phyloP scores from a whole-genome alignment of 2,113 vertebrate species.

The Bathybates hornii region DNA sequence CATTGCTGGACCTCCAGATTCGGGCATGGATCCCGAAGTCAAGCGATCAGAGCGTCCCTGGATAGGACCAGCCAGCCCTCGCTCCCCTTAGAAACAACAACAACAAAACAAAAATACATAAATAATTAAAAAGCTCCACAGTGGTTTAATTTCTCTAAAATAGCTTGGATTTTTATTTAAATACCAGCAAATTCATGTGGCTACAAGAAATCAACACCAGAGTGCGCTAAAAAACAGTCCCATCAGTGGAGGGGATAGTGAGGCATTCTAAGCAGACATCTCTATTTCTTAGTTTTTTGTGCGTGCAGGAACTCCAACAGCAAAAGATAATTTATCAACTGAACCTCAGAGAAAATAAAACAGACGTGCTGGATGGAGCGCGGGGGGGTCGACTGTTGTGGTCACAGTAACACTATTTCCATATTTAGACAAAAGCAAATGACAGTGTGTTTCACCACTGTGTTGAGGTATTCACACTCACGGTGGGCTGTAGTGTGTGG shows the following conservation, averaged over 20 bases:
- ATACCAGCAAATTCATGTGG: not conserved
- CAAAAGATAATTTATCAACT: not conserved
- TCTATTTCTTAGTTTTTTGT: not conserved
- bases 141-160: not conserved
- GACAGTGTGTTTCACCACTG: not conserved
- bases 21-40: conserved; percentile 72
- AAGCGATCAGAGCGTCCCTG: conserved; percentile 80
- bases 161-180: not conserved
- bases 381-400: not conserved
- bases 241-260: not conserved
- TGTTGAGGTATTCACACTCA: conserved; percentile 67
- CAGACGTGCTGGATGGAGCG: not conserved
- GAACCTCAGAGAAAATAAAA: not conserved
- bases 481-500: conserved; percentile 78
- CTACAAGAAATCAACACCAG: conserved; percentile 42
- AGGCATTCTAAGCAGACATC: not conserved
- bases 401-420: not conserved
- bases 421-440: not conserved
- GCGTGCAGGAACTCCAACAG: not conserved
- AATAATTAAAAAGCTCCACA: not conserved
- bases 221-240: conserved; percentile 46
- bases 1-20: conserved; percentile 67
- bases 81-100: conserved; percentile 67
- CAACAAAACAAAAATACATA: not conserved
- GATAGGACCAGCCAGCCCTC: conserved; percentile 74